Evolutionary conservation across 2,888 invertebrate genomes (phyloP).

Genomic region (Anorthoa munda): DNA sequence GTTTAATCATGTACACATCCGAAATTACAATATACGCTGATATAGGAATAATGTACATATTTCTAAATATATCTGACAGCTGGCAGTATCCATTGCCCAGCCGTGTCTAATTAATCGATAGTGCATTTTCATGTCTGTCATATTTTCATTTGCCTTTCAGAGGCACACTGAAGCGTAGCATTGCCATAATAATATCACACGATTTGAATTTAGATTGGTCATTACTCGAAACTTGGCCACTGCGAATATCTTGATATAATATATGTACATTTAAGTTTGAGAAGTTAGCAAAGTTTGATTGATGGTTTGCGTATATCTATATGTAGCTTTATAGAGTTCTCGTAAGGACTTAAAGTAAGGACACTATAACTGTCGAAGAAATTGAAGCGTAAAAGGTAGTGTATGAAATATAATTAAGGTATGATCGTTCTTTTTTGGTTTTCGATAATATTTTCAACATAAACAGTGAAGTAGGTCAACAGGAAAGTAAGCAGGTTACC

Average conservation of each 20-base stretch:
- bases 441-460: background rate
- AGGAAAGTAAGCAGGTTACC: background rate
- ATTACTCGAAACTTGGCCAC: slow-evolving; percentile 44
- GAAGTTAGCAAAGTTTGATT: slow-evolving; percentile 28
- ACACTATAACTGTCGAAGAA: background rate
- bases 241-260: slow-evolving; percentile 27
- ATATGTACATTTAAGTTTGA: slow-evolving; percentile 32
- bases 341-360: background rate
- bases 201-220: slow-evolving; percentile 61
- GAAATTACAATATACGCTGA: slow-evolving; percentile 17
- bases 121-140: slow-evolving; percentile 55
- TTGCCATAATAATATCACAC: slow-evolving; percentile 38
- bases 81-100: slow-evolving; percentile 5
- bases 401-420: background rate
- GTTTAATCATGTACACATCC: slow-evolving; percentile 12
- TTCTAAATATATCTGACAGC: slow-evolving; percentile 6
- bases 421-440: no score
- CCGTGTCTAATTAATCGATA: slow-evolving; percentile 40
- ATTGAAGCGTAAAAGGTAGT: background rate
- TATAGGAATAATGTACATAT: background rate
- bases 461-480: background rate
- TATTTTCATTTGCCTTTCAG: slow-evolving; percentile 40
- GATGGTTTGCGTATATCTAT: background rate
- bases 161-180: slow-evolving; percentile 16
- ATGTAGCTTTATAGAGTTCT: background rate